Base-by-base conservation (phyloP, 2,113 vertebrate species). In the Charadrius vociferus region DNA sequence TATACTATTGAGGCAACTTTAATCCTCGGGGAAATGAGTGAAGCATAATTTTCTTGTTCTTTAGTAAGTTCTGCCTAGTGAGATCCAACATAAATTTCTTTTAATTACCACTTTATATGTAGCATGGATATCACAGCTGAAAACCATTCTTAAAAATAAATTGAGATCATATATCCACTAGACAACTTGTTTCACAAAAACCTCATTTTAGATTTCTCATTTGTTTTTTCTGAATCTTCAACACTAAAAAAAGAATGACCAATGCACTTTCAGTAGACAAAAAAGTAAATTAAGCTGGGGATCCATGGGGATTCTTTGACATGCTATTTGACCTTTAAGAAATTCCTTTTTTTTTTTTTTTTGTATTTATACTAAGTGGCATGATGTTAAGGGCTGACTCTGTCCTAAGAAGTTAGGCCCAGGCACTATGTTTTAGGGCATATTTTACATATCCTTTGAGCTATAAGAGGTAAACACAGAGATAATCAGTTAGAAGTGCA, bases 31-130 rank as follows among this genome's bases (percentile, higher is more conserved):
- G 19, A 14, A 84, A 85, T 41, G 32, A 95, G 10, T 16, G 41
- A 66, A 90, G 41, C 32, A 75, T 43, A 88, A 63, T 92, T 90
- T 92, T 75, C 79, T 32, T 82, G 26, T 88, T 79, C 37, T 90
- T 83, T 77, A 79, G 14, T 68, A 88, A 94, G 71, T 86, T 92
- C 43, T 92, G 52, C 39, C 52, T 88, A 92, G 26, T 86, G 20
- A 92, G 49, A 92, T 86, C 24, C 26, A 82, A 80, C 26, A 88
- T 88, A 97, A 88, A 92, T 96, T 86, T 90, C 4, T 83, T 95
- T 83, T 88, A 97, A 90, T 96, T 96, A 39, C 55, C 47, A 71
- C 58, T 93, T 93, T 84, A 34, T 67, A 91, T 85, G 74, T 94
- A 95, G 55, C 55, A 86, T 79, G 71, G 52, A 93, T 88, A 85